Evolutionary conservation across 2,113 vertebrate genomes (phyloP), one percentile per base, ranked within the genome.

Genomic region (Crotalus helleri): DNA sequence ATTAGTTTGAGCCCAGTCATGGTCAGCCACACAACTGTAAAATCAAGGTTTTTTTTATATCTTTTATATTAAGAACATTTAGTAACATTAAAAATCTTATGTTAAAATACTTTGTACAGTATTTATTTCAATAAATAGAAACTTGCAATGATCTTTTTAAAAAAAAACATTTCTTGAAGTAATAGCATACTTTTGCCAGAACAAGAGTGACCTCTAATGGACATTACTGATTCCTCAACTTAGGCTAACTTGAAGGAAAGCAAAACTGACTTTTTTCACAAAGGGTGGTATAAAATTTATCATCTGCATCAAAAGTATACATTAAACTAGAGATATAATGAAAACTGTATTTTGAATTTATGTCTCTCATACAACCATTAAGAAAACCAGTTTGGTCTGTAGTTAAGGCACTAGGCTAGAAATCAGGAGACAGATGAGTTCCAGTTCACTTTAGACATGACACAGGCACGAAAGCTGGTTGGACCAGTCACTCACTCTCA

Each of bases 181-280:
- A 87, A 57, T 7, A 55, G 74, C 13, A 19, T 17, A 19, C 6
- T 92, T 69, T 58, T 55, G 26, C 33, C 55, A 26, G 87, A 64
- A 24, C 90, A 57, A 58, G 19, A 91, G 87, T 85, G 93, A 51
- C 90, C 55, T 86, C 93, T 89, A 89, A 85, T 53, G 93, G 64
- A 89, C 13, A 0, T 29, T 44, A 23, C 7, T 1, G 4, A 91
- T 53, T 85, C 13, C 51, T 44, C 57, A 61, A 12, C 9, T 59
- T 59, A 21, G 21, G 10, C 7, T 59, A 12, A 33, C 51, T 55
- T 9, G 1, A 74, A 92, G 19, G n/a, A 53, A 74, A 88, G 29
- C 29, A 51, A 92, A 88, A 51, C 13, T 33, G 23, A 12, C 1
- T 23, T 7, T 92, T 64, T 87, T 17, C 85, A 39, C 29, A 46